Evolutionary conservation across 2,888 invertebrate species (phyloP).

Genomic region (Caenorhabditis sp.): DNA sequence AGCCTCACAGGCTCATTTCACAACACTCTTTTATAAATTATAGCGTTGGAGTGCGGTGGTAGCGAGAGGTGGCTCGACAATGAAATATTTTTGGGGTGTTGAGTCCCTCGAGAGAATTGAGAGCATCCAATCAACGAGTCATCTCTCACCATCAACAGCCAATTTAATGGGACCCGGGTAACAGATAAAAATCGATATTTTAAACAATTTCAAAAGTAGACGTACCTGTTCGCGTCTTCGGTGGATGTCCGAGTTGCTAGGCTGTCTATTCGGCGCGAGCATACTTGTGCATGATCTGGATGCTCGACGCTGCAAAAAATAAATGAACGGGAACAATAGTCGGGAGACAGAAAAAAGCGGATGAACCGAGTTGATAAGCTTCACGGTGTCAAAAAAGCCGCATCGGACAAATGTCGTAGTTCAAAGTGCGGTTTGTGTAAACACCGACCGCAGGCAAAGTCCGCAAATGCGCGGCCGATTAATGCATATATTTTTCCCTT

Average conservation of each 20-base stretch:
- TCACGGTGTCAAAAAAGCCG: constrained; percentile 8
- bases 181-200: too few species aligned
- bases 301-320: constrained; percentile 9
- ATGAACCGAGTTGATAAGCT: neutral
- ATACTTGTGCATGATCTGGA: constrained; percentile 52
- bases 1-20: constrained; percentile 1
- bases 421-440: constrained; percentile 17
- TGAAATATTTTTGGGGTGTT: neutral
- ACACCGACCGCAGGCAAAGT: too few species aligned
- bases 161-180: neutral
- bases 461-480: constrained; percentile 24
- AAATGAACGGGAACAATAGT: neutral
- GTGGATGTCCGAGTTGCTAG: constrained; percentile 38
- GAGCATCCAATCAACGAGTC: neutral
- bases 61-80: neutral
- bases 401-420: constrained; percentile 26
- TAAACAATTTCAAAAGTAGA: too few species aligned
- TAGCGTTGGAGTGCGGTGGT: neutral
- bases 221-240: constrained; percentile 44
- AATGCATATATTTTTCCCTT: neutral
- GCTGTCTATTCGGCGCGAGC: constrained; percentile 49
- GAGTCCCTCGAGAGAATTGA: neutral
- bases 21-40: neutral
- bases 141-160: neutral
- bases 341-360: constrained; percentile 10